Evolutionary conservation across 2,797 vertebrate genomes (phyloP), one percentile per base, ranked within the genome.

Genomic region (Sparidentex hasta): DNA sequence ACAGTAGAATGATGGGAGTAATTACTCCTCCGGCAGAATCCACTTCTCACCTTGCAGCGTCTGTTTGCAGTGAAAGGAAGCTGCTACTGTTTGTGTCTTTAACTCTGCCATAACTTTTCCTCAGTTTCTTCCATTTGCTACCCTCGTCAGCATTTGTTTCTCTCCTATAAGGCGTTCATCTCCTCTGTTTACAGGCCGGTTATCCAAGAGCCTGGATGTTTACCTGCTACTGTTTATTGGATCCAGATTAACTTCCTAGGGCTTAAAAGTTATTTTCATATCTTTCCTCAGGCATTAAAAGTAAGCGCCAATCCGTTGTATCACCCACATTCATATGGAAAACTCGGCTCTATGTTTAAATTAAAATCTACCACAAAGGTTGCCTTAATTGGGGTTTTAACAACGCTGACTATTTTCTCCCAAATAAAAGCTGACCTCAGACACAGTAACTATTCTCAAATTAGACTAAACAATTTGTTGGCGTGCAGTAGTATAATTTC

Each of bases 371-470:
- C 86, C 79, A 87, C 77, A 87, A 86, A 81, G 65, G 54, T 87
- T 88, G 66, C 55, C 51, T 77, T 78, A 85, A 82, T 91, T 84
- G 61, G 67, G 33, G 3, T 71, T 87, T 88, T 87, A 84, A 90
- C 82, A 82, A 67, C 76, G 44, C n/a, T 86, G 76, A 83, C 87
- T 80, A 20, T 78, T 74, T 80, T 83, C 77, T 47, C 75, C 79
- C 83, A 87, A 89, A 90, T 87, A 91, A 91, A 91, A 78, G 43
- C 61, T 62, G 70, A 86, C 90, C 89, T 89, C 87, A 91, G 83
- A 90, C 89, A 77, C 63, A 82, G 56, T 87, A 80, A 87, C 70
- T 72, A 29, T 83, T 76, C 69, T 83, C 58, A 90, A 88, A 85
- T 83, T 68, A 80, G 56, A 57, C 59, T 80, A 64, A 76, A 80